phyloP scores from a whole-genome alignment of 2,113 vertebrate genomes.

The Sinocyclocheilus anshuiensis region DNA sequence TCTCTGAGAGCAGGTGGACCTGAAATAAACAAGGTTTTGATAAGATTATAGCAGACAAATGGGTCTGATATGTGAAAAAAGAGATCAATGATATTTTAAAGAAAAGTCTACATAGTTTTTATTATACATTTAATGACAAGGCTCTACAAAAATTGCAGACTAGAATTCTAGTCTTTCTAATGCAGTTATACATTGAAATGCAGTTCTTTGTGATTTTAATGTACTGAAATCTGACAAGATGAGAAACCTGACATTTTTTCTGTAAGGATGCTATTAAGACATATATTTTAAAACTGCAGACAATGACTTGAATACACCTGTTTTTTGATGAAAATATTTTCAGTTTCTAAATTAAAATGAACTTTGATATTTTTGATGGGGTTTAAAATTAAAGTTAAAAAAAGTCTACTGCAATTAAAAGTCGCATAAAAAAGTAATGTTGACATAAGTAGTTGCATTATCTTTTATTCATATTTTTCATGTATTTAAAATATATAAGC shows the following conservation, averaged over 20 bases:
- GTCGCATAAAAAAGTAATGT: neutral
- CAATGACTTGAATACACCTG: too few species aligned
- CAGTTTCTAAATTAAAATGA: neutral
- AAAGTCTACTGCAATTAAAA: neutral
- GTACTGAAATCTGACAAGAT: too few species aligned
- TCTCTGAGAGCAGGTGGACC: slow-evolving; percentile 83
- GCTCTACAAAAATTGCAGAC: neutral
- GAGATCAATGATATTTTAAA: neutral
- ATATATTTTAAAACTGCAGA: too few species aligned
- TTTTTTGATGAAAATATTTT: neutral
- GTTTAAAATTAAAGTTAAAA: neutral
- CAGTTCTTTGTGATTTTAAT: too few species aligned
- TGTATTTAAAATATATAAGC: too few species aligned
- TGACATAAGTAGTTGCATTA: neutral
- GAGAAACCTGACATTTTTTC: neutral
- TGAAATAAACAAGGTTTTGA: slow-evolving; percentile 55
- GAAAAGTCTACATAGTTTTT: neutral
- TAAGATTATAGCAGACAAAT: neutral
- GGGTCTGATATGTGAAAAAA: too few species aligned
- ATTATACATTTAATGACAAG: neutral
- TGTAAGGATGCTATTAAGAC: neutral
- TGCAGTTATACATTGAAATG: too few species aligned
- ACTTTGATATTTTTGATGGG: neutral
- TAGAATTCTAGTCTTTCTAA: too few species aligned
- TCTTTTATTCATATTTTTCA: too few species aligned